Evolutionary conservation across 2,797 vertebrate genomes (phyloP).

Genomic region (Halcyon badia): DNA sequence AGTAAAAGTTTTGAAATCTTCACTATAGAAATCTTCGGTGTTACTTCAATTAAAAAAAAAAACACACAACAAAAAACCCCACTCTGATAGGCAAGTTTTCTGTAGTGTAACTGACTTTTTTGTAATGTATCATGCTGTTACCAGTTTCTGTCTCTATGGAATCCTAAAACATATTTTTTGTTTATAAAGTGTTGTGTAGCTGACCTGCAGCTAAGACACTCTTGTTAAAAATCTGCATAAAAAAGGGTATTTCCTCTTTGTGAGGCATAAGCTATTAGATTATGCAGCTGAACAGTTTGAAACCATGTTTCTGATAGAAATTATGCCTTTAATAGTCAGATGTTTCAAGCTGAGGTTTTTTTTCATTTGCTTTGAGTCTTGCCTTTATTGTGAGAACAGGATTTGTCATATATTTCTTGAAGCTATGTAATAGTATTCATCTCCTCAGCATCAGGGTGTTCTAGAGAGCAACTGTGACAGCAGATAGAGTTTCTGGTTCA

Average conservation of each 20-base stretch:
- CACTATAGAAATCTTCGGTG: not conserved
- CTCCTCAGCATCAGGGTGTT: not conserved
- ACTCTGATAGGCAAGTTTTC: not conserved
- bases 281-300: not conserved
- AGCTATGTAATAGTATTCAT: not conserved
- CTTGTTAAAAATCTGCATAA: not conserved
- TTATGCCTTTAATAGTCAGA: not conserved
- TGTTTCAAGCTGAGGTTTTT: not conserved
- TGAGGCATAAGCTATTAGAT: not conserved
- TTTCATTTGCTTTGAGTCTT: not conserved
- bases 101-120: not conserved
- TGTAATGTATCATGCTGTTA: not conserved
- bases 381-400: not conserved
- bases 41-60: not conserved
- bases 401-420: not conserved
- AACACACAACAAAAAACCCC: not conserved
- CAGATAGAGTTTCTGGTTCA: not conserved
- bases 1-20: not conserved
- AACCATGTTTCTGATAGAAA: not conserved
- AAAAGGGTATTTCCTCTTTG: not conserved
- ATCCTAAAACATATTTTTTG: no score
- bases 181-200: not conserved
- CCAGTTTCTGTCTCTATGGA: not conserved
- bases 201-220: not conserved
- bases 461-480: not conserved